Evolutionary conservation across 2,888 invertebrate genomes (phyloP).

Genomic region (Diaperis boleti): DNA sequence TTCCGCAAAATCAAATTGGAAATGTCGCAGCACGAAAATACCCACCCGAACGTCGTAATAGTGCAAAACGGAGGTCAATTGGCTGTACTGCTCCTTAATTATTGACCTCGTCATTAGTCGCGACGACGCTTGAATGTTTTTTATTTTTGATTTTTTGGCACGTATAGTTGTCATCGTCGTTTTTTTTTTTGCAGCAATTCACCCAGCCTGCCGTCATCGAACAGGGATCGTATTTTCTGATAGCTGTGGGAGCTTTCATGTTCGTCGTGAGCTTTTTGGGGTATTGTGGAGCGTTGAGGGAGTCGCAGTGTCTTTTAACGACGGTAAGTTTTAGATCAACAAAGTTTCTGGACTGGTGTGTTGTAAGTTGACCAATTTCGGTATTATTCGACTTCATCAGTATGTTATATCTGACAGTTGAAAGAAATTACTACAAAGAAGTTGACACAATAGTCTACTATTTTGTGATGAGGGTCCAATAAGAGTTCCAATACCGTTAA

Average conservation of each 20-base stretch:
- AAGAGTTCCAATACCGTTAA: too few species aligned
- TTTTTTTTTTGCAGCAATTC: slow-evolving; percentile 68
- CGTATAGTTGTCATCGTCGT: neutral
- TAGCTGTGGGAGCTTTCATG: slow-evolving; percentile 76
- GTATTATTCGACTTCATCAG: too few species aligned
- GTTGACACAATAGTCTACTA: too few species aligned
- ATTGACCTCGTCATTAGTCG: slow-evolving; percentile 6
- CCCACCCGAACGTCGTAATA: neutral
- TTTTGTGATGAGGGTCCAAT: too few species aligned
- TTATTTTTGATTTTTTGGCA: neutral
- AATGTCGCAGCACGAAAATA: too few species aligned
- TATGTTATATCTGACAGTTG: too few species aligned
- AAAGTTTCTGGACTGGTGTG: too few species aligned
- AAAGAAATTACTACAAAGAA: too few species aligned
- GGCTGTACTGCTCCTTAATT: neutral
- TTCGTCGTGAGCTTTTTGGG: slow-evolving; percentile 80
- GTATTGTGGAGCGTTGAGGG: slow-evolving; percentile 84
- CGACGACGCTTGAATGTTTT: neutral
- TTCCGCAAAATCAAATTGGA: too few species aligned
- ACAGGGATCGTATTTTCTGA: slow-evolving; percentile 77
- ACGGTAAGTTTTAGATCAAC: slow-evolving; percentile 69
- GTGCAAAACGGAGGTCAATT: slow-evolving; percentile 18
- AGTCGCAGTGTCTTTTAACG: slow-evolving; percentile 77
- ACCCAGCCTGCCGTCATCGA: slow-evolving; percentile 74
- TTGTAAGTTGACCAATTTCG: too few species aligned